These are phyloP conservation scores for Pammene fasciana DNA, from an alignment of 2,888 invertebrate species.

Conservation along the genomic window DNA sequence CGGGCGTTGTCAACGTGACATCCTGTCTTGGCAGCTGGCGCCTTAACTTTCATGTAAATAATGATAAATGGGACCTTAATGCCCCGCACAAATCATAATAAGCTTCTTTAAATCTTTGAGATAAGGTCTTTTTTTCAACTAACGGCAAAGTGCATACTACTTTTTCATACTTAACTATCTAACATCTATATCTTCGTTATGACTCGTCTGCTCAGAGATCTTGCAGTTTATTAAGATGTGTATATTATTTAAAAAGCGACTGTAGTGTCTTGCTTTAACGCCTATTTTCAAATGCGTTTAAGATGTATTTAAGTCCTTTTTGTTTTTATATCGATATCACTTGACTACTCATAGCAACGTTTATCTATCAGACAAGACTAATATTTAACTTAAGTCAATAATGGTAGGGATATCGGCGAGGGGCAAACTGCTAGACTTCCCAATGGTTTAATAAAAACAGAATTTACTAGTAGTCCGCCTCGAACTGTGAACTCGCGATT, in stretches of 20 bases:
- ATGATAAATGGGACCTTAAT: not conserved
- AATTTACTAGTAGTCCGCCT: too few relatives aligned
- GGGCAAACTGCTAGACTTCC: not conserved
- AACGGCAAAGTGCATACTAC: not conserved
- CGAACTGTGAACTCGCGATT: too few relatives aligned
- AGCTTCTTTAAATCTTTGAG: not conserved
- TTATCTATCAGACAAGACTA: slow-evolving; percentile 22
- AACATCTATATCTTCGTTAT: not conserved
- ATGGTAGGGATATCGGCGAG: slow-evolving; percentile 25
- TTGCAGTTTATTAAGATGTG: not conserved
- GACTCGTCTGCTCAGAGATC: not conserved
- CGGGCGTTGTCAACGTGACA: not conserved
- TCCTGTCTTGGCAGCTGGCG: slow-evolving; percentile 1
- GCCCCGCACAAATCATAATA: not conserved
- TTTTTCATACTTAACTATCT: not conserved
- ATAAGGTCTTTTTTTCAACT: not conserved
- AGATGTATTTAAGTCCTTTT: not conserved
- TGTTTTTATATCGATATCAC: not conserved
- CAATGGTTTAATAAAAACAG: not conserved
- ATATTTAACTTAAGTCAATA: slow-evolving; percentile 26
- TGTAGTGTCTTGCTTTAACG: not conserved
- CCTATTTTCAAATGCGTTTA: not conserved
- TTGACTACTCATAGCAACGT: slow-evolving; percentile 4
- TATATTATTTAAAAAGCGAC: not conserved
- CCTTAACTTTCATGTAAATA: not conserved